A percentile compares a stretch with the other conserved stretches of the same genome.
Evolutionary conservation across 2,113 vertebrate genomes (phyloP).

Genomic region (Datnioides undecimradiatus): DNA sequence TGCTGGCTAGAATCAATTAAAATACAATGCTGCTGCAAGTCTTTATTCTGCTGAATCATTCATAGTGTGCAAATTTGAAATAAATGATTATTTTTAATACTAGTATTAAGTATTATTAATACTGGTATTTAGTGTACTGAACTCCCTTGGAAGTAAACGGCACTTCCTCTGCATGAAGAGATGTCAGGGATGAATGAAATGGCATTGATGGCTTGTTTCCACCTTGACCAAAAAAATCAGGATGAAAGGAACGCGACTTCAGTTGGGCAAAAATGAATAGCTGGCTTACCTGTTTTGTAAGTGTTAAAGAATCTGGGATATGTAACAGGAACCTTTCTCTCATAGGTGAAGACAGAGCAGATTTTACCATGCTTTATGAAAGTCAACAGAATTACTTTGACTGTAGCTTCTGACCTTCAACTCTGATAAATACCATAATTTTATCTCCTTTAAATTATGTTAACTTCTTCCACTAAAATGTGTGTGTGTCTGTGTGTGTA

Average conservation of each 20-base stretch:
- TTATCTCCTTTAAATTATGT: background rate
- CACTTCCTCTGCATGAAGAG: background rate
- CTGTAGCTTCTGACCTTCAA: background rate
- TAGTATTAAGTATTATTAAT: background rate
- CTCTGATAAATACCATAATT: background rate
- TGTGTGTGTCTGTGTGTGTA: background rate
- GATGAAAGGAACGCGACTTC: background rate
- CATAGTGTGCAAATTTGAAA: background rate
- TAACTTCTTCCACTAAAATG: background rate
- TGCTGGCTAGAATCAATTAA: conserved; percentile 68
- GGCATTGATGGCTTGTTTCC: background rate
- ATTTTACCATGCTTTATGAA: background rate
- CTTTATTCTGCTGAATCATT: conserved; percentile 37
- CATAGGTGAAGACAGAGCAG: background rate
- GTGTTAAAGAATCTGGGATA: background rate
- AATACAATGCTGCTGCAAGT: conserved; percentile 43
- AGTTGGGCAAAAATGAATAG: background rate
- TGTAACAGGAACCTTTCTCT: background rate
- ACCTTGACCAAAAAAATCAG: background rate
- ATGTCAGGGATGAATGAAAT: background rate
- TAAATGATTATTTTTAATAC: background rate
- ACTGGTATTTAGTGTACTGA: background rate
- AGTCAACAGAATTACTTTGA: background rate
- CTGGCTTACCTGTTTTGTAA: background rate
- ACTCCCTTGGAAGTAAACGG: too few relatives aligned